Evolutionary conservation across 2,888 invertebrate genomes (phyloP), one percentile per base, ranked within the genome.

Genomic region (Cantharis nigra): DNA sequence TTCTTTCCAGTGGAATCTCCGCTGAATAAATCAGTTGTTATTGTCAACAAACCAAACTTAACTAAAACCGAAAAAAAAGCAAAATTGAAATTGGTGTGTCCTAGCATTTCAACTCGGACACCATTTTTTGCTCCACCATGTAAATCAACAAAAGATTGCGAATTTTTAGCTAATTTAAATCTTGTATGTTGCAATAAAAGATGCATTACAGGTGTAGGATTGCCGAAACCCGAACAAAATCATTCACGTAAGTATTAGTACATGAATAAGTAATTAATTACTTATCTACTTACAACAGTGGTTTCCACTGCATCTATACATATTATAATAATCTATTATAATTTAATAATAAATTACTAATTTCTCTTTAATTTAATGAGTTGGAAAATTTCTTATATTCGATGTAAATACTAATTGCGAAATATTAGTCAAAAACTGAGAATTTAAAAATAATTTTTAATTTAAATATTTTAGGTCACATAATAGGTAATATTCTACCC

Each of bases 61-160:
- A 23, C 65, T 23, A 67, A 67, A 26, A 67, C 11, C 4, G 65
- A 67, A 67, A 67, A 26, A 67, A 67, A 13, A 67, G 65, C 10
- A 9, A 67, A n/a, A 23, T 23, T 67, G 4, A 67, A 67, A 23
- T 64, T 73, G 23, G 49, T 49, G n/a, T 73, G 72, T 33, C 72
- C 72, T n/a, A 14, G 20, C 33, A 18, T 18, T 33, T 65, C 28
- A 49, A 73, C 11, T 30, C 64, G 72, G 9, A 13, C 16, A 9
- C 72, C 72, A 23, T 73, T 73, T 73, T 33, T 73, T 69, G 30
- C 72, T 20, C 49, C 30, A 13, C 30, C 69, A n/a, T 73, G 72
- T 33, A 73, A 73, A 49, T 33, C 72, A 1, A 67, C 72, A 11
- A 73, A 73, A 30, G 72, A 73, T 14, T 73, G 72, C 69, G 11